Evolutionary conservation across 2,888 invertebrate species (phyloP).

Genomic region (Gnatocerus cornutus): DNA sequence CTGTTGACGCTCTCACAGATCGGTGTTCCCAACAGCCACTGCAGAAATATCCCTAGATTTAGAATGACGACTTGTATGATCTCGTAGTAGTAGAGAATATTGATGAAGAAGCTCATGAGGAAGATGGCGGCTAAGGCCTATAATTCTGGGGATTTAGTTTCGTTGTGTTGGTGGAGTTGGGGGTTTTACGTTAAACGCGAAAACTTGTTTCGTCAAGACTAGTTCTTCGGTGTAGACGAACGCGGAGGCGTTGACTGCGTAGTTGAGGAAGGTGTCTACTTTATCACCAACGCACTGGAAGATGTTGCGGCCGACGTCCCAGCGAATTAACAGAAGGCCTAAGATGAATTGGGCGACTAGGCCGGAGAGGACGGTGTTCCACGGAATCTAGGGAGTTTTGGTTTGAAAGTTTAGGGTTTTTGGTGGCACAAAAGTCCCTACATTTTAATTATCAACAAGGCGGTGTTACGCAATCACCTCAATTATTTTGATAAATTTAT

Average conservation of each 20-base stretch:
- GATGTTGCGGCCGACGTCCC: slow-evolving; percentile 84
- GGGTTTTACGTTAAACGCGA: slow-evolving; percentile 87
- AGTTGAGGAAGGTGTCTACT: slow-evolving; percentile 84
- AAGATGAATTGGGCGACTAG: slow-evolving; percentile 88
- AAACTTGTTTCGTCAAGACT: slow-evolving; percentile 76
- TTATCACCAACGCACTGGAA: slow-evolving; percentile 78
- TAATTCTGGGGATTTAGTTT: not conserved
- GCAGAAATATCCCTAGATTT: slow-evolving; percentile 86
- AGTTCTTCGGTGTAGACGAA: slow-evolving; percentile 88
- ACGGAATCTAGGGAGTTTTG: slow-evolving; percentile 82
- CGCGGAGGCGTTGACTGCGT: slow-evolving; percentile 84
- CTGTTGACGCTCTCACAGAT: slow-evolving; percentile 96
- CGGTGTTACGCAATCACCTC: too few species aligned
- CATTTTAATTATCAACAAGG: too few species aligned
- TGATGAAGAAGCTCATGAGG: slow-evolving; percentile 94
- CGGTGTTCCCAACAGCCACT: slow-evolving; percentile 85
- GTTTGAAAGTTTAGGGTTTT: too few species aligned
- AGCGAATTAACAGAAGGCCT: slow-evolving; percentile 89
- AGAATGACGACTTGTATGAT: slow-evolving; percentile 89
- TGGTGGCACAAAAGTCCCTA: too few species aligned
- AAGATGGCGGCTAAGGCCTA: slow-evolving; percentile 91
- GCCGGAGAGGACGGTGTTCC: slow-evolving; percentile 88
- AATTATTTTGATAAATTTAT: too few species aligned
- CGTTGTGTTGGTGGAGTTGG: not conserved
- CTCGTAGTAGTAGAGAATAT: slow-evolving; percentile 91